Base-by-base conservation (phyloP, 2,113 vertebrate species). In the Montifringilla adamsi region DNA sequence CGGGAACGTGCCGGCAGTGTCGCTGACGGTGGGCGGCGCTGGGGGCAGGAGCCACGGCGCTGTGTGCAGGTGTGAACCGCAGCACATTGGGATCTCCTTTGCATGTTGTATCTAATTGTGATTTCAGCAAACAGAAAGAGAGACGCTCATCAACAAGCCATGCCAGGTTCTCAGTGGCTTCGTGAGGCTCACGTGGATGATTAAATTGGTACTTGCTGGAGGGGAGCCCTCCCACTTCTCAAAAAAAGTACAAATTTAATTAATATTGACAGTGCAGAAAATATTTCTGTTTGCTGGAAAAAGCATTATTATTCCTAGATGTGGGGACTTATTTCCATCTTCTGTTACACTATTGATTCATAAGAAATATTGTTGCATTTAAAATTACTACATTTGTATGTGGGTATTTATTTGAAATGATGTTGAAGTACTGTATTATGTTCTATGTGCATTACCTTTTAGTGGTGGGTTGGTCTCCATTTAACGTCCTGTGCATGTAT, bases 251-350 rank as follows among this genome's bases (percentile, higher is more conserved):
- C 97, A 99, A 99, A 98, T 98, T 98, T 96, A 97, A 97, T 94
- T 97, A 93, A 95, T 96, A 69, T 82, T 97, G 91, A 56, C 24
- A 52, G 81, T 23, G 44, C 59, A 60, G 78, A 93, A 94, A 98
- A 91, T 97, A 98, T 99, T 99, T 99, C 99, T 99, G 99, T 99
- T 99, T 99, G 98, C 99, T 99, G 99, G 98, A 99, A 99, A 97
- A 49, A 96, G 96, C 98, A 97, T 97, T 98, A 97, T 98, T 98
- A 98, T 98, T 98, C 98, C 98, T 99, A 98, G 98, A 98, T 97
- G 98, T 99, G 98, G 98, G 98, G 98, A 98, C 98, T 98, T 98
- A 86, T 98, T 98, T 98, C 98, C 98, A 98, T 98, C 98, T 98
- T 98, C 98, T 99, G 97, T 99, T 99, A 98, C 99, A 99, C 98